Base-by-base conservation (phyloP, 2,797 vertebrate genomes). In the Sebastes cheni region DNA sequence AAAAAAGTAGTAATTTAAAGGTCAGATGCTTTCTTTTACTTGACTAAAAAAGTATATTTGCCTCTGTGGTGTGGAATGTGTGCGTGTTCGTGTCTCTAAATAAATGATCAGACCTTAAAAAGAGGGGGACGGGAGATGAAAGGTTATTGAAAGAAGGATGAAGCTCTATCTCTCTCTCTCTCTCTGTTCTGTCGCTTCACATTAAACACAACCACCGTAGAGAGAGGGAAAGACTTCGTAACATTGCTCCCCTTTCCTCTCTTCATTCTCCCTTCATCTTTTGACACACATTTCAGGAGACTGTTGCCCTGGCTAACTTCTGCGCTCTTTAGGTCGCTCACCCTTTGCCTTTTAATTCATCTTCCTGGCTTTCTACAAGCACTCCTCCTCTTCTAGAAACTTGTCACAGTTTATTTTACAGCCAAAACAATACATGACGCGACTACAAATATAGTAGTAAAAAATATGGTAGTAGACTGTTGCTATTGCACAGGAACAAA, bases 91-190 rank as follows among this genome's bases (percentile, higher is more conserved):
- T 52, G 10, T 62, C 13, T 64, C 72, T 90, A 90, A 92, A 93
- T 93, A 91, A 92, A 89, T 89, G 0, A 93, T 92, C 71, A 84
- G 78, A 84, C 42, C 27, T 79, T 60, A 74, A 79, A 87, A 83
- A 27, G 58, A 42, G 67, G 11, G 68, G 50, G 27, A 23, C 20
- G 61, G 72, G 55, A 67, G 72, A 90, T 87, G 75, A 86, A 82
- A 86, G 82, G 82, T 78, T 82, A 81, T 68, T 82, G 82, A 87
- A 83, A 82, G 30, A 75, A 36, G 71, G 65, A 82, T 78, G 82
- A 67, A 76, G 67, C 58, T 67, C 76, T 56, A 0, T 56, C 58
- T 67, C 67, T 56, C 13, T 69, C 75, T 61, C 68, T n/a, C 55
- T 77, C 79, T 55, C 30, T 85, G 55, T 82, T 59, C 86, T 89